phyloP scores from a whole-genome alignment of 37 sponge, comb jelly and placozoan species.

The Theonella swinhoei region DNA sequence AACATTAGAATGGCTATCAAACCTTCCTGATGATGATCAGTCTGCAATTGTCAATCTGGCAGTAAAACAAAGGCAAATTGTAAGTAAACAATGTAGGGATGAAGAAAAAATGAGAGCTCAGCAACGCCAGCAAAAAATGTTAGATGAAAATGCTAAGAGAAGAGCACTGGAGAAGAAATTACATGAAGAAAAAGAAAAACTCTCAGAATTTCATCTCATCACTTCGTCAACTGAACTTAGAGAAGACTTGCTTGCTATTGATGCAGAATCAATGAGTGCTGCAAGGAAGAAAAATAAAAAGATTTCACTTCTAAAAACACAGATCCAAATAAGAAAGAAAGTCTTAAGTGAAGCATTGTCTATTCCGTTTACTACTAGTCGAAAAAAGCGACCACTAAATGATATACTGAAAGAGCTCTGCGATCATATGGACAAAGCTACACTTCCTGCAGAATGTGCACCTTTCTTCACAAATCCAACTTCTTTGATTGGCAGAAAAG shows the following conservation, averaged over 20 bases:
- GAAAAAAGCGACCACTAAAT: slow-evolving; percentile 8
- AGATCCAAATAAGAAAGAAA: slow-evolving; percentile 34
- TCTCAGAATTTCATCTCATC: slow-evolving; percentile 37
- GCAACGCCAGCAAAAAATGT: slow-evolving; percentile 14
- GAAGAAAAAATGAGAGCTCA: not conserved
- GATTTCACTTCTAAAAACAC: slow-evolving; percentile 3
- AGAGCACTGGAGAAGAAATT: not conserved
- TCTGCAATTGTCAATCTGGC: slow-evolving; percentile 1
- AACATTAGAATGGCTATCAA: slow-evolving; percentile 6
- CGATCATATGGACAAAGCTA: not conserved
- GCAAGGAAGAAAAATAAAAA: slow-evolving; percentile 19
- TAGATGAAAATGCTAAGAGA: slow-evolving; percentile 4
- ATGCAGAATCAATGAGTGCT: not conserved
- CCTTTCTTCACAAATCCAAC: not conserved
- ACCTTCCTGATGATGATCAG: not conserved
- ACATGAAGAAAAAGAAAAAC: slow-evolving; percentile 32
- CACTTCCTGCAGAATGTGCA: slow-evolving; percentile 1
- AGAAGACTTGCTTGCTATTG: not conserved
- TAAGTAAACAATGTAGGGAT: not conserved
- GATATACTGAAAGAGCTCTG: slow-evolving; percentile 19
- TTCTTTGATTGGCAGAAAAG: slow-evolving; percentile 29
- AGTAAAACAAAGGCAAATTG: not conserved
- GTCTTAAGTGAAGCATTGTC: slow-evolving; percentile 21
- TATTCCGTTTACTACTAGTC: slow-evolving; percentile 28
- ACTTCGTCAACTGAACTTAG: slow-evolving; percentile 25